Evolutionary conservation across 2,888 invertebrate genomes (phyloP), one percentile per base, ranked within the genome.

Genomic region (Parasteatoda lunata): DNA sequence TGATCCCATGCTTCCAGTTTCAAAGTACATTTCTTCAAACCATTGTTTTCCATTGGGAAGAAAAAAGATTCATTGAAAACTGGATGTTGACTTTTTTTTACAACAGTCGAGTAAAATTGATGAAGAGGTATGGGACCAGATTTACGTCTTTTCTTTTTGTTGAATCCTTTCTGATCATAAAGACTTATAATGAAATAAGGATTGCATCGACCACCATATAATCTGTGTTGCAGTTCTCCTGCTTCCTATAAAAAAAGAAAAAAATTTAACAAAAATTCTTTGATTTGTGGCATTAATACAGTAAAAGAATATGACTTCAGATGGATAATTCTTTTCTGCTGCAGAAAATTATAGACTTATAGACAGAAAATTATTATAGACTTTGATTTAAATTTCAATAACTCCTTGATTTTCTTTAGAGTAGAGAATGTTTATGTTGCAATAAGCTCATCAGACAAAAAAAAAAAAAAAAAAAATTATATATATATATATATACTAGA

Each of bases 241-340:
- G 86, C 86, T 69, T 87, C 86, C 86, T 87, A 68, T 9, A 65
- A 86, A 48, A 52, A 69, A n/a, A n/a, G n/a, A n/a, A n/a, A n/a
- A n/a, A n/a, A n/a, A n/a, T n/a, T n/a, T n/a, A n/a, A n/a, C n/a
- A n/a, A n/a, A n/a, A n/a, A n/a, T n/a, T n/a, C n/a, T n/a, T n/a
- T n/a, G n/a, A 30, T 30, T 30, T 2, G 30, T 30, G 30, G 30
- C 2, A 30, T 30, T 2, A 30, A 30, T 30, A 30, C 1, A 30
- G 30, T 30, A 30, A 30, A 30, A 30, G 30, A 30, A 30, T 30
- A 30, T 30, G 30, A 30, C n/a, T n/a, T 30, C 30, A 30, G n/a
- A n/a, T n/a, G n/a, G n/a, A 30, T 30, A 1, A 0, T 30, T 30
- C 2, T 30, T 30, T 30, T 30, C 30, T 30, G 2, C 30, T 30